Evolutionary conservation across 1,140 invertebrate species (phyloP).

Genomic region (Steinernema feltiae): DNA sequence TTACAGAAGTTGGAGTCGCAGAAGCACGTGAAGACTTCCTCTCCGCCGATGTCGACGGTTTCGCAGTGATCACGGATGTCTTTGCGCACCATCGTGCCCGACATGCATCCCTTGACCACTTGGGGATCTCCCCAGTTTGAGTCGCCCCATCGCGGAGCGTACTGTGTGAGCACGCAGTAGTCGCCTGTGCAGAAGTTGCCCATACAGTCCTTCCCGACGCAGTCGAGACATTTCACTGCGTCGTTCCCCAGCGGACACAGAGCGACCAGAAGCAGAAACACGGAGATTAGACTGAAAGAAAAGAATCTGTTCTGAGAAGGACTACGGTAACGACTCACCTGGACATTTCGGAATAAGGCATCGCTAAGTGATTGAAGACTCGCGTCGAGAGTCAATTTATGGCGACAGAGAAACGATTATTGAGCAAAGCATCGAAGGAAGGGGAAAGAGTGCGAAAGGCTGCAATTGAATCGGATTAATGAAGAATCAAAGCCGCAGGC

Average conservation of each 20-base stretch:
- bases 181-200: conserved; percentile 50
- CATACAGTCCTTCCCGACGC: conserved; percentile 54
- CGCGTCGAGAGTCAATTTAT: not conserved
- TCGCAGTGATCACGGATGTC: conserved; percentile 49
- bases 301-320: not conserved
- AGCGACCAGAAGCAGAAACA: not conserved
- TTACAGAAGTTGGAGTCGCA: conserved; percentile 51
- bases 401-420: not conserved
- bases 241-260: not conserved
- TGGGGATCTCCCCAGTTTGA: conserved; percentile 44
- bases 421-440: conserved; percentile 6
- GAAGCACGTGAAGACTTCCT: conserved; percentile 56
- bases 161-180: conserved; percentile 50
- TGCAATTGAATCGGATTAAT: not conserved
- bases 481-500: not conserved
- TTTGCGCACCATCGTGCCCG: conserved; percentile 46
- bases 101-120: conserved; percentile 55
- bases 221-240: conserved; percentile 51
- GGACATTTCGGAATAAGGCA: conserved; percentile 4
- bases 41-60: conserved; percentile 33
- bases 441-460: not conserved
- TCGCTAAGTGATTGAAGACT: not conserved
- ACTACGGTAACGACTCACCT: not conserved
- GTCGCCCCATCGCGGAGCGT: conserved; percentile 52
- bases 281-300: not conserved